phyloP scores from a whole-genome alignment of 1,140 invertebrate species.

The Pissodes strobi region DNA sequence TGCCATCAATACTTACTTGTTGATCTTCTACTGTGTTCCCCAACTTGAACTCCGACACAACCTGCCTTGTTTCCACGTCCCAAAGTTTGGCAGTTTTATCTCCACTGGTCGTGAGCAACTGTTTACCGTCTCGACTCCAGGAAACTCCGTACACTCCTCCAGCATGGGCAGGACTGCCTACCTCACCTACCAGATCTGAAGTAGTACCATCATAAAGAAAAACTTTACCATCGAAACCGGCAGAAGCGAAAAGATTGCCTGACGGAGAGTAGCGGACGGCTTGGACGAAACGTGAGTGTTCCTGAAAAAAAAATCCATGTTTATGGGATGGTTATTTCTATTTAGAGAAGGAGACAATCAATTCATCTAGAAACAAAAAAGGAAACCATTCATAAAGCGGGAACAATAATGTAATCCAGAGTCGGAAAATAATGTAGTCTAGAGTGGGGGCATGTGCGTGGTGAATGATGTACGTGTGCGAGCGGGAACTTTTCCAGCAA shows the following conservation, averaged over 20 bases:
- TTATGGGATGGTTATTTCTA: no score
- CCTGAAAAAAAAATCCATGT: no score
- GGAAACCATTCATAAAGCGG: no score
- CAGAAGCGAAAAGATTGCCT: slow-evolving; percentile 91
- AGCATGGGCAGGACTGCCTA: slow-evolving; percentile 81
- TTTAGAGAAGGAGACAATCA: no score
- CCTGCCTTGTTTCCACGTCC: slow-evolving; percentile 82
- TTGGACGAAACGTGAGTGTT: slow-evolving; percentile 94
- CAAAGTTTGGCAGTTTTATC: slow-evolving; percentile 97
- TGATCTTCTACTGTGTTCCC: slow-evolving; percentile 87
- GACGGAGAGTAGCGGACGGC: slow-evolving; percentile 91
- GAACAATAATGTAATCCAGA: no score
- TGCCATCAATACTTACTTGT: slow-evolving; percentile 68
- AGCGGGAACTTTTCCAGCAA: no score
- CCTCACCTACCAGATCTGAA: slow-evolving; percentile 75
- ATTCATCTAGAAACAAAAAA: no score
- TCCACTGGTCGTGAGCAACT: slow-evolving; percentile 91
- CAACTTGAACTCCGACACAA: slow-evolving; percentile 83
- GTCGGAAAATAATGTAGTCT: no score
- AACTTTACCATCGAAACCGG: slow-evolving; percentile 96
- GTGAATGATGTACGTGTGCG: no score
- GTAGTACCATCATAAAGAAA: slow-evolving; percentile 88
- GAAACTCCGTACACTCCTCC: slow-evolving; percentile 79
- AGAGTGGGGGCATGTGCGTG: no score
- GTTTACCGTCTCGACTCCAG: slow-evolving; percentile 90